These are phyloP conservation scores for Agrochola macilenta DNA, from an alignment of 2,888 invertebrate species.

Conservation along the genomic window DNA sequence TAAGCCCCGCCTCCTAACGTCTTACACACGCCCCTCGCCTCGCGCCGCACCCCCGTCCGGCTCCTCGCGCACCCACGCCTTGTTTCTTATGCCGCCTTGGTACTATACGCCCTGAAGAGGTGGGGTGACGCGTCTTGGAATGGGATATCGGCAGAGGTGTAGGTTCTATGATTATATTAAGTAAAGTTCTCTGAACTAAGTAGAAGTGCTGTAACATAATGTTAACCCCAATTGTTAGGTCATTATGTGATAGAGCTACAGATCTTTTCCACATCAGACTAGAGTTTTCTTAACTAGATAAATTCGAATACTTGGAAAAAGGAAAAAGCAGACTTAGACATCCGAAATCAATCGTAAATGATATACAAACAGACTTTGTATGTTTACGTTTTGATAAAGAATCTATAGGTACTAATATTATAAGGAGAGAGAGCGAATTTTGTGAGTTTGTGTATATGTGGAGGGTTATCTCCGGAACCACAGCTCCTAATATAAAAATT, in stretches of 20 bases:
- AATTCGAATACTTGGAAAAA: neutral
- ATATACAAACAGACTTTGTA: neutral
- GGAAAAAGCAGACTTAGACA: neutral
- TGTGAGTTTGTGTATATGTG: no score
- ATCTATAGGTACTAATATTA: neutral
- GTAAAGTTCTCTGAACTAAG: no score
- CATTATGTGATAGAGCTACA: neutral
- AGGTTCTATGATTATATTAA: neutral
- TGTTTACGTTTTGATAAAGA: neutral
- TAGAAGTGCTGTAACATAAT: neutral
- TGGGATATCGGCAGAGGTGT: neutral
- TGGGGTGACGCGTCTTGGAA: conserved; percentile 37
- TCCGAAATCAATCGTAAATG: neutral
- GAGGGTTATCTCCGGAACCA: no score
- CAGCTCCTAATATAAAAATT: no score
- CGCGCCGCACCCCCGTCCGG: conserved; percentile 62
- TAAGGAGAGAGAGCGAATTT: neutral
- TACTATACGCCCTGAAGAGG: conserved; percentile 54
- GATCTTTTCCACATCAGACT: no score
- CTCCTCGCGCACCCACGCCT: conserved; percentile 77
- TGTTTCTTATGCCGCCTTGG: conserved; percentile 69
- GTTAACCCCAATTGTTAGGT: neutral
- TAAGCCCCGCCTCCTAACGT: conserved; percentile 80
- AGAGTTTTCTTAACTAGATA: neutral
- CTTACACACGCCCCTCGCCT: conserved; percentile 75